phyloP scores from a whole-genome alignment of 1,140 invertebrate genomes.

The Drosophila dunni region DNA sequence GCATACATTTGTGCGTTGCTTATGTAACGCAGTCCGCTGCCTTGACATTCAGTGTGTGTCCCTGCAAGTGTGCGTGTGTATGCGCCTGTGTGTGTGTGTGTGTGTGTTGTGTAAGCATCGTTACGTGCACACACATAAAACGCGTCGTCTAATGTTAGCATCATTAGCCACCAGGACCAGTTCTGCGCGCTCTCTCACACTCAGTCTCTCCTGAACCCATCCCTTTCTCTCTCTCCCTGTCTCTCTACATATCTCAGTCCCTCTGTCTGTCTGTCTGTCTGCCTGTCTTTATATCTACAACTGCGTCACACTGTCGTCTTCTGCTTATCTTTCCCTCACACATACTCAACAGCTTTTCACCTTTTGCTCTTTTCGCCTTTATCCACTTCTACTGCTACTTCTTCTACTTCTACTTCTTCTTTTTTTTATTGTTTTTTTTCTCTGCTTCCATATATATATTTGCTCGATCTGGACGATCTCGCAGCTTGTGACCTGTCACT shows the following conservation, averaged over 20 bases:
- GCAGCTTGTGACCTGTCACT: constrained; percentile 5
- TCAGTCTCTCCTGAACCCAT: not conserved
- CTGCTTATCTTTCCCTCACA: constrained; percentile 9
- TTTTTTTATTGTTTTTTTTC: not conserved
- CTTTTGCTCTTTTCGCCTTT: not conserved
- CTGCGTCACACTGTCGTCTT: constrained; percentile 10
- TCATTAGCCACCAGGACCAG: constrained; percentile 45
- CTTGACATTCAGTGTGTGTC: constrained; percentile 68
- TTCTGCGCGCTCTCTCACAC: not conserved
- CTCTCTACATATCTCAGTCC: not conserved
- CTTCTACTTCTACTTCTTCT: not conserved
- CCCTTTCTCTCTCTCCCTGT: not conserved
- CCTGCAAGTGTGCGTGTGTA: not conserved
- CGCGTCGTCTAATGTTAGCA: constrained; percentile 49
- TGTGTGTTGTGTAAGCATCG: constrained; percentile 53
- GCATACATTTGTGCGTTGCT: constrained; percentile 80
- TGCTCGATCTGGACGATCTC: constrained; percentile 30
- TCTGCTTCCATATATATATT: not conserved
- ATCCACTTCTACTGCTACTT: too few relatives aligned
- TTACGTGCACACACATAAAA: constrained; percentile 59
- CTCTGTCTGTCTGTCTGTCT: constrained; percentile 1
- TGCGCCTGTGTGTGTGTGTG: constrained; percentile 20
- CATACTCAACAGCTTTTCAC: constrained; percentile 22
- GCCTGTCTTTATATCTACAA: not conserved
- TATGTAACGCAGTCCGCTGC: constrained; percentile 75